Evolutionary conservation across 2,113 vertebrate genomes (phyloP).

Genomic region (Willisornis vidua): DNA sequence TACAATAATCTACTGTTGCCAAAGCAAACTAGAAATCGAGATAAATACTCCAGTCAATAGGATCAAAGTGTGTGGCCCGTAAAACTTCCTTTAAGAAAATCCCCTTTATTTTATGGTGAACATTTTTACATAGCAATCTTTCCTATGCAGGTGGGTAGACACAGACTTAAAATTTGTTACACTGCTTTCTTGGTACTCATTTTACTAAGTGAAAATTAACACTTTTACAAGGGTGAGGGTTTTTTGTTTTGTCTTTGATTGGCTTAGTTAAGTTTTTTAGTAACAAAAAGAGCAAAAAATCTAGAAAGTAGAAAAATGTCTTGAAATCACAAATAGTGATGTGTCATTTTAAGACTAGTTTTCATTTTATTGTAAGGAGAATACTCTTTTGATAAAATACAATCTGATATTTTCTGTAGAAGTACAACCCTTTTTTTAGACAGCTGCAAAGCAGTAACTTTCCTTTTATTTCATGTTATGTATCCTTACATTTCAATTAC

Average conservation of each 20-base stretch:
- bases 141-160: not conserved
- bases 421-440: not conserved
- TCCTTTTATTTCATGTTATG: not conserved
- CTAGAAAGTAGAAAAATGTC: not conserved
- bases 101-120: not conserved
- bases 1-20: not conserved
- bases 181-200: not conserved
- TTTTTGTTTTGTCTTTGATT: not conserved
- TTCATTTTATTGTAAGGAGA: not conserved
- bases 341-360: not conserved
- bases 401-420: not conserved
- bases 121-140: not conserved
- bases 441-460: not conserved
- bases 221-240: not conserved
- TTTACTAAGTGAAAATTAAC: not conserved
- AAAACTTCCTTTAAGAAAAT: not conserved
- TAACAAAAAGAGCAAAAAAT: not conserved
- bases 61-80: not conserved
- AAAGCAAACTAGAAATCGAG: slow-evolving; percentile 15
- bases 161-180: not conserved
- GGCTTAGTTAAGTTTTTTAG: not conserved
- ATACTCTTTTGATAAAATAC: not conserved
- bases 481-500: not conserved
- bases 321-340: not conserved
- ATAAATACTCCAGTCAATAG: not conserved